Conservation (phyloP, 2,888 invertebrate species). For the Scrobipalpa atriplicella region DNA sequence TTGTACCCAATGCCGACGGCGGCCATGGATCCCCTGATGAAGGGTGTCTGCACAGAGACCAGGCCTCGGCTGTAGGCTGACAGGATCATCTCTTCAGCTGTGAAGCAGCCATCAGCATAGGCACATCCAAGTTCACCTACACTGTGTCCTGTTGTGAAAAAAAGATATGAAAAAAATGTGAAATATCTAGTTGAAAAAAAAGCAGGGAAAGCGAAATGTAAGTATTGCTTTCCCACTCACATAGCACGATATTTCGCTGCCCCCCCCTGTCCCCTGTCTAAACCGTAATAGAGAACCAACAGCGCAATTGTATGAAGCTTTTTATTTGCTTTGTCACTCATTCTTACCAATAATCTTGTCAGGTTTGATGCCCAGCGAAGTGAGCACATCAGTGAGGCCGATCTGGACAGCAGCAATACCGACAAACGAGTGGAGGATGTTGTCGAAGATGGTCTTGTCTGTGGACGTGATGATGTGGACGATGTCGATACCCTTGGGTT, state of each 20-base stretch:
- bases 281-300: too few relatives aligned
- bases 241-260: too few relatives aligned
- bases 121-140: slow-evolving; percentile 97
- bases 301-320: background rate
- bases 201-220: background rate
- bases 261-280: too few relatives aligned
- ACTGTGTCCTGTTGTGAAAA: slow-evolving; percentile 87
- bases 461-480: slow-evolving; percentile 85
- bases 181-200: background rate
- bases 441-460: slow-evolving; percentile 79
- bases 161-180: background rate
- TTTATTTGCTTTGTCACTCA: too few relatives aligned
- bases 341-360: slow-evolving; percentile 89
- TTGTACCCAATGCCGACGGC: slow-evolving; percentile 88
- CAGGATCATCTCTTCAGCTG: slow-evolving; percentile 92
- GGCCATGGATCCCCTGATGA: slow-evolving; percentile 92
- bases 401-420: slow-evolving; percentile 89
- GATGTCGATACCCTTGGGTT: slow-evolving; percentile 85
- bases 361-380: slow-evolving; percentile 82
- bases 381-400: slow-evolving; percentile 72
- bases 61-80: slow-evolving; percentile 91
- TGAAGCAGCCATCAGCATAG: slow-evolving; percentile 95
- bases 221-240: too few relatives aligned
- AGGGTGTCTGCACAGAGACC: slow-evolving; percentile 86
- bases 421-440: slow-evolving; percentile 88